Base-by-base conservation (phyloP, 2,113 vertebrate genomes). In the Pachyramphus minor region DNA sequence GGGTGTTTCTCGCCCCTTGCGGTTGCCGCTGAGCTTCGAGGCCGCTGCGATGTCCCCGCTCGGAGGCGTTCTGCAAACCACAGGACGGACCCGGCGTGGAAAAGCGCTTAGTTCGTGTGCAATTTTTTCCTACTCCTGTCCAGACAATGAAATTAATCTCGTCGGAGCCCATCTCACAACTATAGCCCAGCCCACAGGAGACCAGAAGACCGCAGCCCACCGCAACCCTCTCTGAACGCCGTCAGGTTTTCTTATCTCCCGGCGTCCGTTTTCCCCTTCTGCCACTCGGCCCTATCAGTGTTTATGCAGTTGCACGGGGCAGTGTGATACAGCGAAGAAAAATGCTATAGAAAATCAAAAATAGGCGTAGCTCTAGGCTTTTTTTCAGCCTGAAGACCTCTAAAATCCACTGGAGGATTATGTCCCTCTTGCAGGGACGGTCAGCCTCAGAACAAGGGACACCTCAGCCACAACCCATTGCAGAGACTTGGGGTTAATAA, bases 191-290 rank as follows among this genome's bases (percentile, higher is more conserved):
- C 55, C 56, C 49, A 30, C 24, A 3, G 22, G 33, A 56, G 52
- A 45, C 52, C 63, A 41, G 41, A 18, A 83, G 74, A 83, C 50
- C 53, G 15, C n/a, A 68, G n/a, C 20, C n/a, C 72, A 33, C 27
- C 30, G 12, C 22, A 79, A 21, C 45, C 71, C 74, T 56, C 35
- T n/a, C 24, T 47, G 45, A 74, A 85, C 67, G 18, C 55, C 18
- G 21, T 14, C 45, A 35, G 30, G 6, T 41, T 80, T 64, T 62
- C 76, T 94, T 94, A 86, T 95, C 88, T 91, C 71, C 60, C 59
- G 35, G 33, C 3, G 0, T 64, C 90, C n/a, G 11, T 59, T 95
- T 52, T 52, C 50, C 50, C 50, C 25, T 92, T 88, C 87, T 73
- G 63, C 67, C 2, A 0, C 45, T 52, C 79, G 12, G 6, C 42